Percentiles rank a stretch among this genome's conserved stretches.
Evolutionary conservation across 64 coral and sea anemone species (phyloP).

Genomic region (Montipora efflorescens): DNA sequence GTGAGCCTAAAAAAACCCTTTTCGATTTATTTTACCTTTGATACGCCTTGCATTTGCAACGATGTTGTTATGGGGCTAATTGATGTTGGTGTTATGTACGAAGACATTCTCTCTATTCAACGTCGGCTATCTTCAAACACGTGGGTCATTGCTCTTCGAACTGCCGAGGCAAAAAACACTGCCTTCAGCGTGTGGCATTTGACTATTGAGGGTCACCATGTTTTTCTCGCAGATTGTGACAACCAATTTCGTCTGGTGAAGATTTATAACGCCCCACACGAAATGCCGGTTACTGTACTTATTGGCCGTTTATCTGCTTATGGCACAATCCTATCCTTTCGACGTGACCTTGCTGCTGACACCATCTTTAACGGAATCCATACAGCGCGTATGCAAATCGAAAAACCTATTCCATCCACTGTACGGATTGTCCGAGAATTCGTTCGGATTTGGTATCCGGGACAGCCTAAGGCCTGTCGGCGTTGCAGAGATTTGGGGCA

Average conservation of each 20-base stretch:
- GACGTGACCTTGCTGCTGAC: neutral
- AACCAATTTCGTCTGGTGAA: neutral
- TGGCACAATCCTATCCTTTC: neutral
- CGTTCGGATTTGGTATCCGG: neutral
- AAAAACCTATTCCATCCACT: neutral
- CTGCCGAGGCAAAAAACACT: too few relatives aligned
- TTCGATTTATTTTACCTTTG: too few relatives aligned
- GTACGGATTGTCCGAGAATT: neutral
- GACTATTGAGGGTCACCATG: too few relatives aligned
- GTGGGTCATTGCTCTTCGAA: too few relatives aligned
- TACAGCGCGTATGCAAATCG: neutral
- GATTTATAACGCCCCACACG: neutral
- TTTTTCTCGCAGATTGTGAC: neutral
- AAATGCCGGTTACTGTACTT: too few relatives aligned
- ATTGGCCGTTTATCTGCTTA: neutral
- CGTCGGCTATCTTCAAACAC: too few relatives aligned
- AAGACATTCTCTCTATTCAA: too few relatives aligned
- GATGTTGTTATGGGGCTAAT: too few relatives aligned
- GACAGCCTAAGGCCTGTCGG: neutral
- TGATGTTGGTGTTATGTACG: too few relatives aligned
- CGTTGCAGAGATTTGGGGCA: neutral
- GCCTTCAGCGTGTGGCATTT: neutral
- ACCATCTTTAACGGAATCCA: neutral
- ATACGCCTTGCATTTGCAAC: neutral
- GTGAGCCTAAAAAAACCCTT: too few relatives aligned